Conservation (phyloP, 2,797 vertebrate genomes). For the Alectoris magna region DNA sequence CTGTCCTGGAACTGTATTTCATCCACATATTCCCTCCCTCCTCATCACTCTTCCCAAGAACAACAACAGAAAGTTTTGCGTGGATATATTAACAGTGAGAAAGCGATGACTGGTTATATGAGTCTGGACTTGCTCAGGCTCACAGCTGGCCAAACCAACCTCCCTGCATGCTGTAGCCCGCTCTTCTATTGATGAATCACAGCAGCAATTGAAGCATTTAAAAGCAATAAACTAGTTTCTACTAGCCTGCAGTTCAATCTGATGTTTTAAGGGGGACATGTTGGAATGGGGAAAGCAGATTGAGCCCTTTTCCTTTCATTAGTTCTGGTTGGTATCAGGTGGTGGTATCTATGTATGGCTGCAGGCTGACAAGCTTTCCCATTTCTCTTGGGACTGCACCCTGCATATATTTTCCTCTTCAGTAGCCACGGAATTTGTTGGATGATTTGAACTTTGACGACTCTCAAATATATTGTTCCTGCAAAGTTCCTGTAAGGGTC, state of each 20-base stretch:
- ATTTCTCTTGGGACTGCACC: not conserved
- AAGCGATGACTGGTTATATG: conserved; percentile 50
- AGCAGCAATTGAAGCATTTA: not conserved
- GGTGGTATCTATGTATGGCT: conserved; percentile 5
- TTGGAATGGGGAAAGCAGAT: not conserved
- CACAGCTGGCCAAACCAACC: conserved; percentile 64
- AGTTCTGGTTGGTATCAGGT: not conserved
- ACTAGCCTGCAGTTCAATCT: not conserved
- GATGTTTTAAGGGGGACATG: not conserved
- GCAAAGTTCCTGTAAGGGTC: not conserved
- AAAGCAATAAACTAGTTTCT: conserved; percentile 53
- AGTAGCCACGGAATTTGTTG: not conserved
- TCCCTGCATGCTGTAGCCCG: conserved; percentile 23
- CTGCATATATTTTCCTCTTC: conserved; percentile 29
- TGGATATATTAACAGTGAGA: conserved; percentile 44
- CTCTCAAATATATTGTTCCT: not conserved
- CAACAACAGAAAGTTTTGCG: conserved; percentile 6
- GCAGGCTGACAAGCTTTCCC: conserved; percentile 4
- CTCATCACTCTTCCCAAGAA: conserved; percentile 25
- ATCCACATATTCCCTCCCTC: not conserved
- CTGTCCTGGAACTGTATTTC: conserved; percentile 4
- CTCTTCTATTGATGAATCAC: conserved; percentile 57
- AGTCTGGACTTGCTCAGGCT: conserved; percentile 62
- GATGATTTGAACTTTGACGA: conserved; percentile 37
- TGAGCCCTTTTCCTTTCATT: conserved; percentile 1